Evolutionary conservation across 2,113 vertebrate species (phyloP).

Genomic region (Zosterops lateralis): DNA sequence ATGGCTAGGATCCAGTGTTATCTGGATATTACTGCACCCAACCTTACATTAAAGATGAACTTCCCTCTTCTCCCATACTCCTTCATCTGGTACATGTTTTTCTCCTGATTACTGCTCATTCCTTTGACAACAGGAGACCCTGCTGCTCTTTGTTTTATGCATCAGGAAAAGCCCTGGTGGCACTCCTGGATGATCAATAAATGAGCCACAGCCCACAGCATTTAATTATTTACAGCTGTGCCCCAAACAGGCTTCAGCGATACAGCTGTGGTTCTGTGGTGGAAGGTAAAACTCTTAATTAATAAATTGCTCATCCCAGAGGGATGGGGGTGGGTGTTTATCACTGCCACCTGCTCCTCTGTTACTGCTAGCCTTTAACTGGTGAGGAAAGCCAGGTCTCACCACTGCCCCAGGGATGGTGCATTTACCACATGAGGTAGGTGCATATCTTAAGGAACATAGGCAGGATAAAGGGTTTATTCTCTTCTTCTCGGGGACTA

Average conservation of each 20-base stretch:
- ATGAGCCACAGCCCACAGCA: background rate
- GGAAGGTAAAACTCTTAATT: background rate
- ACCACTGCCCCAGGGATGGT: fast-evolving
- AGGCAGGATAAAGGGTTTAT: background rate
- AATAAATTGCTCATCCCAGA: background rate
- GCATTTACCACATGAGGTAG: background rate
- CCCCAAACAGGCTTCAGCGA: background rate
- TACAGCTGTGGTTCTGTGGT: background rate
- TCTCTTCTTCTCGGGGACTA: background rate
- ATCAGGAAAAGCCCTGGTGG: background rate
- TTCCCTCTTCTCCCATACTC: fast-evolving
- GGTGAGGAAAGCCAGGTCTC: background rate
- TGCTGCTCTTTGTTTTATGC: background rate
- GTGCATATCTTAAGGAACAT: background rate
- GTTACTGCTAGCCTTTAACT: background rate
- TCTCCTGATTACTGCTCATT: background rate
- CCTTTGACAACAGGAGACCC: background rate
- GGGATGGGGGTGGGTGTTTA: background rate
- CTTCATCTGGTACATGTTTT: background rate
- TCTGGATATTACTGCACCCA: background rate
- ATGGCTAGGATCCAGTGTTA: background rate
- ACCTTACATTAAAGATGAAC: fast-evolving
- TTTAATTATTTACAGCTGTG: background rate
- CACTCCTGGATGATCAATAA: background rate
- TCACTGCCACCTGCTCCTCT: background rate